Evolutionary conservation across 2,113 vertebrate species (phyloP).

Genomic region (Xiphias gladius): DNA sequence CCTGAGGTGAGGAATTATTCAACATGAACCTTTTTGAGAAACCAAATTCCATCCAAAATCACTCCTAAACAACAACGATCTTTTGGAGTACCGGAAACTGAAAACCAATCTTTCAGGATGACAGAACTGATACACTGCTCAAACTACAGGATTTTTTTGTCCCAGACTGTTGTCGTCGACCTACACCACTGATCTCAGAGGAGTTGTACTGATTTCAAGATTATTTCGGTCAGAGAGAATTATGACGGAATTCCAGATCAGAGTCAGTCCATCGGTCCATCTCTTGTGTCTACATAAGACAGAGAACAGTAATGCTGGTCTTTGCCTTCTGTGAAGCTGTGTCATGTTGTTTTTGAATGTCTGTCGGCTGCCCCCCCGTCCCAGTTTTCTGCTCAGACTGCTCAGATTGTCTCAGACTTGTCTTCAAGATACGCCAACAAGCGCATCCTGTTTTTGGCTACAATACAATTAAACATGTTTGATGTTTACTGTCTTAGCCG

Average conservation of each 20-base stretch:
- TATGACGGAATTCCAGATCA: background rate
- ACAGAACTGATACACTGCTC: background rate
- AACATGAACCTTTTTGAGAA: background rate
- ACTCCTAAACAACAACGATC: background rate
- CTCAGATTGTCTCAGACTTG: background rate
- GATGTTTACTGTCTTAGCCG: background rate
- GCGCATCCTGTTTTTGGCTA: background rate
- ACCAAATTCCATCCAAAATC: background rate
- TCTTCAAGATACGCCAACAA: background rate
- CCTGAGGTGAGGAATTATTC: background rate
- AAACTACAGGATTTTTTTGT: no score
- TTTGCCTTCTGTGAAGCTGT: background rate
- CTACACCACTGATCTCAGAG: no score
- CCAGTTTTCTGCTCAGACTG: background rate
- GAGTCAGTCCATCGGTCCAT: background rate
- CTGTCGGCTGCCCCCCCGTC: no score
- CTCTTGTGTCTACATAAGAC: no score
- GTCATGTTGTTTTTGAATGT: no score
- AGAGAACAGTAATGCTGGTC: background rate
- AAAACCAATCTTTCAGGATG: background rate
- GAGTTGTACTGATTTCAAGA: no score
- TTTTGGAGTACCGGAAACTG: background rate
- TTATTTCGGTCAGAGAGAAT: no score
- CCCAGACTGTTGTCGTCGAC: no score
- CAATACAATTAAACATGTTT: background rate